Base-by-base conservation (phyloP, 2,113 vertebrate species). In the Gobius niger region DNA sequence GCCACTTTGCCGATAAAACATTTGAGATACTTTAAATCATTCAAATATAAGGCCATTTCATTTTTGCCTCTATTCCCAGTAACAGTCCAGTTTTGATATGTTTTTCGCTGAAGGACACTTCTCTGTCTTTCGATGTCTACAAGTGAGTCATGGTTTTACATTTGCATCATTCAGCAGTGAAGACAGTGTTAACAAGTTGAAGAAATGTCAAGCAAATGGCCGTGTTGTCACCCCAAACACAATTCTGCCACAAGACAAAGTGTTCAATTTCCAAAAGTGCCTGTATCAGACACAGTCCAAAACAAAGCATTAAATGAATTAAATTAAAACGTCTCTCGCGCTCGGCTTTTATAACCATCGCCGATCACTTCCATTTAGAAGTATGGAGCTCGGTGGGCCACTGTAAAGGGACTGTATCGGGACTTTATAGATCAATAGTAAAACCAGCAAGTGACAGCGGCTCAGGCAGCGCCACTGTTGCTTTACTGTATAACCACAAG, bases 201-300 rank as follows among this genome's bases (percentile, higher is more conserved):
- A 47, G 16, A 71, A 68, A 51, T 72, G 64, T 78, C 51, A 63
- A 61, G 62, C 40, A 56, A 62, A 49, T 61, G 67, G 72, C 59
- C 75, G 54, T 62, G 47, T 82, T 74, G 73, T 73, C 70, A 40
- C 68, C 47, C 44, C 63, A 71, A 60, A 65, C 61, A 16, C 8
- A 57, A 50, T 67, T 67, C 60, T 64, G 67, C 73, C 71, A 83
- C 50, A 82, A 85, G 72, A 85, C 67, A 78, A 83, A 87, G 74
- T 76, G 51, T 65, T 78, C 76, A 74, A 80, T 83, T 83, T 82
- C 50, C 62, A 80, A 34, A 66, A 83, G 74, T 83, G 85, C 80
- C 81, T 69, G 70, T 73, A 85, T 77, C 66, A 77, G 70, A 75
- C 68, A 56, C 60, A 80, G 72, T 80, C 74, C 78, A 82, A 75